Evolutionary conservation across 2,888 invertebrate species (phyloP).

Genomic region (Drosophila leonis): DNA sequence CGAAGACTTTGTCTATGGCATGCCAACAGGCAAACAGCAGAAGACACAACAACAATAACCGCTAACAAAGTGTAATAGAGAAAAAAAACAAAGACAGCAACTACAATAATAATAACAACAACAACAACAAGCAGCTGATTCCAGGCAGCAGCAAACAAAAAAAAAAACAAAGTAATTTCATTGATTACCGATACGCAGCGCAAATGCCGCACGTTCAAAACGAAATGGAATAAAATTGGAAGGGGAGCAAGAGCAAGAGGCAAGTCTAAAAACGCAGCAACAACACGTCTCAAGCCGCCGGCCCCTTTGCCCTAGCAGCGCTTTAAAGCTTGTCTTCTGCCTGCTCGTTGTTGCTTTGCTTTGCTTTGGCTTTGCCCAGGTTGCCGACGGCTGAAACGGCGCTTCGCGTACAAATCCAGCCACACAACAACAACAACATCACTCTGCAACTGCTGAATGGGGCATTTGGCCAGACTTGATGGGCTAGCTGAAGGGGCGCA

Average conservation of each 20-base stretch:
- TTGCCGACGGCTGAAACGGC: slow-evolving; percentile 76
- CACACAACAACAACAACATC: slow-evolving; percentile 35
- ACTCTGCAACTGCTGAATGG: slow-evolving; percentile 62
- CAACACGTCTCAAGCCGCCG: slow-evolving; percentile 27
- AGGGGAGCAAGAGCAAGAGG: slow-evolving; percentile 11
- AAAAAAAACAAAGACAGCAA: slow-evolving; percentile 41
- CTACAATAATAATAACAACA: slow-evolving; percentile 29
- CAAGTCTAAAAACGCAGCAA: slow-evolving; percentile 35
- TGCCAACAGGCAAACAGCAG: slow-evolving; percentile 58
- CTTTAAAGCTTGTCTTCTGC: slow-evolving; percentile 45
- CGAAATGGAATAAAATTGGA: slow-evolving; percentile 51
- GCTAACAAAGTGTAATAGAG: slow-evolving; percentile 66
- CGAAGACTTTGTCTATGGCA: slow-evolving; percentile 50
- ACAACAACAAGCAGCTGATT: slow-evolving; percentile 69
- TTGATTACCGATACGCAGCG: slow-evolving; percentile 78
- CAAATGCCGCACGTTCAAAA: slow-evolving; percentile 71
- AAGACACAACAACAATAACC: slow-evolving; percentile 38
- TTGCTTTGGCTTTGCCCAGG: slow-evolving; percentile 42
- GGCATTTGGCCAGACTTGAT: slow-evolving; percentile 54
- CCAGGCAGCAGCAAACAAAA: slow-evolving; percentile 37
- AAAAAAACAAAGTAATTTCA: slow-evolving; percentile 73
- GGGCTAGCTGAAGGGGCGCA: slow-evolving; percentile 12
- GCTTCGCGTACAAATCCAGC: slow-evolving; percentile 71
- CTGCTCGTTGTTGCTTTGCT: slow-evolving; percentile 35
- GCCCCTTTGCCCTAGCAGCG: not conserved